A percentile compares a stretch with the other conserved stretches of the same genome.
Conservation (phyloP, 1,140 invertebrate species). For the Diploscapter pachys region DNA sequence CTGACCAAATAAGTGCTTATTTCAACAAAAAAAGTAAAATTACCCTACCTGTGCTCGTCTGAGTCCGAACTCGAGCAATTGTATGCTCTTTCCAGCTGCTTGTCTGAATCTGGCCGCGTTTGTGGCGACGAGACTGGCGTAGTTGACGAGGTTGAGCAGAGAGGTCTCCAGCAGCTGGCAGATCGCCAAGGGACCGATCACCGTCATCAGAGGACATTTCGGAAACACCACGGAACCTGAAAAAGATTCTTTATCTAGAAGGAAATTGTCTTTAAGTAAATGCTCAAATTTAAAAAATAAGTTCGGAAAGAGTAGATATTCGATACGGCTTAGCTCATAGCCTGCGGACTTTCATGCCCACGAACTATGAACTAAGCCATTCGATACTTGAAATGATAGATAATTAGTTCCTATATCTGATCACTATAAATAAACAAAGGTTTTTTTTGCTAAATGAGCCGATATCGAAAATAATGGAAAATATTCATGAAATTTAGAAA, state of each 20-base stretch:
- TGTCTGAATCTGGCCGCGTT: slow-evolving; percentile 94
- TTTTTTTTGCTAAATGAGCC: no score
- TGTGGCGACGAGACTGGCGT: slow-evolving; percentile 86
- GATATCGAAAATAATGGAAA: no score
- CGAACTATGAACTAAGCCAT: no score
- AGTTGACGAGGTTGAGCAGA: slow-evolving; percentile 76
- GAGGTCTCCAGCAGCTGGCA: slow-evolving; percentile 95
- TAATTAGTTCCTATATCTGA: no score
- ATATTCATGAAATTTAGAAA: no score
- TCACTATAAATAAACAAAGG: no score
- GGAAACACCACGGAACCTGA: slow-evolving; percentile 84
- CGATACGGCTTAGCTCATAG: no score
- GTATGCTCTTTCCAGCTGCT: slow-evolving; percentile 46
- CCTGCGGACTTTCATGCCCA: no score
- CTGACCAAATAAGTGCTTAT: no score
- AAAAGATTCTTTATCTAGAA: neutral
- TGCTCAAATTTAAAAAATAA: neutral
- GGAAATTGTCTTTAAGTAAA: neutral
- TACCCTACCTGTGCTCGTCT: slow-evolving; percentile 63
- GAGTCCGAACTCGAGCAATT: slow-evolving; percentile 88
- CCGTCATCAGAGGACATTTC: slow-evolving; percentile 82
- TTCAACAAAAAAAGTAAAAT: no score
- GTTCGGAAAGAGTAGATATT: neutral
- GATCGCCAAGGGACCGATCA: slow-evolving; percentile 91
- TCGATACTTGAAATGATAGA: no score